A percentile compares a stretch with the other conserved stretches of the same genome.
phyloP scores from a whole-genome alignment of 2,797 vertebrate genomes.

The Iguana delicatissima region DNA sequence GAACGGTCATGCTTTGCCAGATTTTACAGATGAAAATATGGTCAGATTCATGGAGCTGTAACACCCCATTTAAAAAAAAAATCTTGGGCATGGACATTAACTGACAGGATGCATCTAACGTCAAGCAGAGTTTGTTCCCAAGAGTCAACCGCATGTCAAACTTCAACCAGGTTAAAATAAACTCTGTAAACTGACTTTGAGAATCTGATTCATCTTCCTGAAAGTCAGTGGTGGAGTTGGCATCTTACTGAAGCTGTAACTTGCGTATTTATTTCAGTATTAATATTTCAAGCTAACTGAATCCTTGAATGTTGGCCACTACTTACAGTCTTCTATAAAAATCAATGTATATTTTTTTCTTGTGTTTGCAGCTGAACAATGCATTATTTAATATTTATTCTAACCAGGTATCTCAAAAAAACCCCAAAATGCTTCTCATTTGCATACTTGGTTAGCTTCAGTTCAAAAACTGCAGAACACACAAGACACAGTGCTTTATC shows the following conservation, averaged over 20 bases:
- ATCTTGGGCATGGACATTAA: background rate
- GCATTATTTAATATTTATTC: constrained; percentile 68
- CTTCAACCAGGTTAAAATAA: background rate
- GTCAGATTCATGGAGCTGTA: background rate
- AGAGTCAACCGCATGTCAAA: background rate
- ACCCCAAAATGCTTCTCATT: background rate
- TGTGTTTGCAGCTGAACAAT: constrained; percentile 14
- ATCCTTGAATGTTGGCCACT: background rate
- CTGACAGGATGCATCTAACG: background rate
- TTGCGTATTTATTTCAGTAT: background rate
- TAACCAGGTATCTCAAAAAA: background rate
- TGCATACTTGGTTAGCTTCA: background rate
- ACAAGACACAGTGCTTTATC: background rate
- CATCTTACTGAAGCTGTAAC: background rate
- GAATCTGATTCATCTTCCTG: background rate
- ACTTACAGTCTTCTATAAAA: background rate
- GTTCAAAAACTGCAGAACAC: background rate
- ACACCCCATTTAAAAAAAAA: background rate
- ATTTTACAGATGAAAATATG: background rate
- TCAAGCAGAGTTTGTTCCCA: background rate
- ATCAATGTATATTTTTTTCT: constrained; percentile 37
- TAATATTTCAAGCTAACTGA: background rate
- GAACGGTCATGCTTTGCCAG: background rate
- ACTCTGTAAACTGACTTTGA: background rate
- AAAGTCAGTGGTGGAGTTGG: background rate